Conservation (phyloP, 2,888 invertebrate genomes). For the Volucella inflata region DNA sequence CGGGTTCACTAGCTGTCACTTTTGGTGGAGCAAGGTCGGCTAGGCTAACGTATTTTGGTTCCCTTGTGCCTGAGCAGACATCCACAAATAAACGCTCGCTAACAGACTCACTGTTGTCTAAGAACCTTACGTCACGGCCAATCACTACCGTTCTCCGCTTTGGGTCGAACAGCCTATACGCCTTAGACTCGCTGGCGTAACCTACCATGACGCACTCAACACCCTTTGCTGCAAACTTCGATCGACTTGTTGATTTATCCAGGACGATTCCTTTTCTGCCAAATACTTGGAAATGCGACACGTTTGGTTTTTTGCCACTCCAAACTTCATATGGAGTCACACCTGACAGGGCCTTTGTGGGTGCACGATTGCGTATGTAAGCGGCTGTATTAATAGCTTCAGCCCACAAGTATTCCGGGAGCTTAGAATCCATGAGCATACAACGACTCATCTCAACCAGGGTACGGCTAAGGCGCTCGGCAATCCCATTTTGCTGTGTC, state of each 20-base stretch:
- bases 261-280: no score
- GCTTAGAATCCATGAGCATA: conserved; percentile 75
- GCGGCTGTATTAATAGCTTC: conserved; percentile 51
- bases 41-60: no score
- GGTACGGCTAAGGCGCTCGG: conserved; percentile 47
- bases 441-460: conserved; percentile 76
- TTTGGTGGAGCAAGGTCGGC: no score
- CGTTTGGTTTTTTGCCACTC: conserved; percentile 16
- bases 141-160: neutral
- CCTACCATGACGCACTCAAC: neutral
- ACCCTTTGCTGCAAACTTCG: neutral
- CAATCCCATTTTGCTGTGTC: conserved; percentile 57
- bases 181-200: neutral
- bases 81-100: no score
- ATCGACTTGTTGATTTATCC: no score
- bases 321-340: conserved; percentile 46
- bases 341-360: conserved; percentile 4
- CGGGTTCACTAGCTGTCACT: no score
- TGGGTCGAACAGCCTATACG: neutral
- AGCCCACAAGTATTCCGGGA: conserved; percentile 76
- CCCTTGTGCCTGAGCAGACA: no score
- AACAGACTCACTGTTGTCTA: no score
- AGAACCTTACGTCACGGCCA: neutral
- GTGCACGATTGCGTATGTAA: conserved; percentile 28
- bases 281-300: no score